Conservation (phyloP, 2,113 vertebrate genomes). For the Myocastor coypus region DNA sequence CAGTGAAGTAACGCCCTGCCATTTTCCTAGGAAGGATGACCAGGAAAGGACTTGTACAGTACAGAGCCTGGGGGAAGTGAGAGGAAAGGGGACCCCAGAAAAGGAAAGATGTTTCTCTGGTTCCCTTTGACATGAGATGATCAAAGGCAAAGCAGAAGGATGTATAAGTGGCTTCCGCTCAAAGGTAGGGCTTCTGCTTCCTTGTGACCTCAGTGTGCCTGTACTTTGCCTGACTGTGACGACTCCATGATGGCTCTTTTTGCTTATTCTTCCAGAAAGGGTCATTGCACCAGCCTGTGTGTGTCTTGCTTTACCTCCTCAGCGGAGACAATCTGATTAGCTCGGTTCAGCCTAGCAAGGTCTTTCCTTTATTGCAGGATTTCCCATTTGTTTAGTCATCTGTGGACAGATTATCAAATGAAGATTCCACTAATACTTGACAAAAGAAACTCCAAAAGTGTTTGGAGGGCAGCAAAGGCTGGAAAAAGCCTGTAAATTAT, state of each 20-base stretch:
- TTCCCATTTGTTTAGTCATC: not conserved
- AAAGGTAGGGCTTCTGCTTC: not conserved
- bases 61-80: slow-evolving; percentile 54
- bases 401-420: not conserved
- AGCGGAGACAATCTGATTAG: not conserved
- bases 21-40: slow-evolving; percentile 1
- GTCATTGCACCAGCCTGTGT: not conserved
- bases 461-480: not conserved
- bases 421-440: not conserved
- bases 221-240: not conserved
- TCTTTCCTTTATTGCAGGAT: not conserved
- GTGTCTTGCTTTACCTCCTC: slow-evolving; percentile 40
- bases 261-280: not conserved
- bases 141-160: not conserved
- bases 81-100: not conserved
- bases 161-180: not conserved
- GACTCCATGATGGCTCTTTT: not conserved
- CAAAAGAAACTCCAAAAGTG: not conserved
- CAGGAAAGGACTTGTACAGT: slow-evolving; percentile 44
- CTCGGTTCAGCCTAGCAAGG: not conserved
- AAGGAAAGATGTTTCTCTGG: not conserved
- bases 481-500: not conserved
- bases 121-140: slow-evolving; percentile 31
- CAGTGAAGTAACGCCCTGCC: accelerated
- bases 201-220: not conserved